Base-by-base conservation (phyloP, 2,797 vertebrate species). In the Atherinosoma microstoma region DNA sequence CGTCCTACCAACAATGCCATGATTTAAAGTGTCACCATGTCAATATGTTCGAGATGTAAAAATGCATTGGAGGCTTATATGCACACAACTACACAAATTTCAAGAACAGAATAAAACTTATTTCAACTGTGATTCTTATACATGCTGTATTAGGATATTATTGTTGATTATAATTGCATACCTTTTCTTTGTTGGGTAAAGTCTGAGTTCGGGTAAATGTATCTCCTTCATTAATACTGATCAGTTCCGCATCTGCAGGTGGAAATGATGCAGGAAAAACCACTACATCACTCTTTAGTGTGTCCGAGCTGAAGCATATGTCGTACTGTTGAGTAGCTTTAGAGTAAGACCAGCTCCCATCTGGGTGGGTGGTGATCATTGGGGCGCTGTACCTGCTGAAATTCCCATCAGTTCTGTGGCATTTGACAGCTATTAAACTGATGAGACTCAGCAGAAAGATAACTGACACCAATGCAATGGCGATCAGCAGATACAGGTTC, bases 261-360 rank as follows among this genome's bases (percentile, higher is more conserved):
- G 51, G 51, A 15, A 54, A 54, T 4, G 51, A 24, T 27, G 51
- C 24, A 0, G 51, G 51, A 6, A 54, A 54, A 54, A 54, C 51
- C 24, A 54, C 24, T 15, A 54, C 24, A 7, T 54, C 51, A 29
- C 84, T 87, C 76, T 87, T 88, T 15, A 84, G 40, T 2, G 89
- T 91, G 74, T 92, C 90, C 13, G 89, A 90, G 16, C 82, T 90
- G 84, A 93, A 91, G 75, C 89, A 92, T 61, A 92, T 86, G 63
- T 92, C 90, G 78, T 92, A 92, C 80, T 91, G 90, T 69, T 92
- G 89, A 67, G 89, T 85, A 75, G 88, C 70, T 80, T 91, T 91
- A 20, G 89, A 90, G 83, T 91, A 91, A 78, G 87, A 90, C 85
- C 89, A 51, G n/a, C 42, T 45, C 18, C 42, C 45, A 2, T 47